Evolutionary conservation across 1,140 invertebrate species (phyloP).

Genomic region (Halictus rubicundus): DNA sequence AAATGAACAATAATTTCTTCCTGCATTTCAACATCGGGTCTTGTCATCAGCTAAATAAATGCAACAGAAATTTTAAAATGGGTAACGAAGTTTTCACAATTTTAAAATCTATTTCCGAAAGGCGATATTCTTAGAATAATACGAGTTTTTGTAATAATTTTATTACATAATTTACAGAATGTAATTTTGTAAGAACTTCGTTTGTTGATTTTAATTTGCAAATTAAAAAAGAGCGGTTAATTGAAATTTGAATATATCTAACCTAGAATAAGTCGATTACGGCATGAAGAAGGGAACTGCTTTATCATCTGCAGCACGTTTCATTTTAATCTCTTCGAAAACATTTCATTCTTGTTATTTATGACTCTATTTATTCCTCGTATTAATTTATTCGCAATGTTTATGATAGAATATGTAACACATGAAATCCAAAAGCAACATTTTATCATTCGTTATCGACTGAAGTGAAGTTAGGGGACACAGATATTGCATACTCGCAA

Average conservation of each 20-base stretch:
- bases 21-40: not conserved
- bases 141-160: no score
- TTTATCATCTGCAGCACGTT: conserved; percentile 18
- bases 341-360: not conserved
- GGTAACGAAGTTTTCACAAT: not conserved
- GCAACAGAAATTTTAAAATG: not conserved
- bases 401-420: not conserved
- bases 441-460: conserved; percentile 28
- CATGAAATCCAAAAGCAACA: not conserved
- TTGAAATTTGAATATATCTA: not conserved
- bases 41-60: not conserved
- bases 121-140: not conserved
- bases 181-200: no score
- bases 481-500: conserved; percentile 17
- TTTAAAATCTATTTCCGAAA: not conserved
- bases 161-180: no score
- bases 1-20: not conserved
- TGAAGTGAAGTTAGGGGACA: conserved; percentile 7
- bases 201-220: no score
- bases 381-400: conserved; percentile 6
- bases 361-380: not conserved
- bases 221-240: no score
- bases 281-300: conserved; percentile 7
- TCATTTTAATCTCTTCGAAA: not conserved
- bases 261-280: not conserved